These are phyloP conservation scores for Agrotis puta DNA, from an alignment of 2,888 invertebrate genomes.

Conservation along the genomic window DNA sequence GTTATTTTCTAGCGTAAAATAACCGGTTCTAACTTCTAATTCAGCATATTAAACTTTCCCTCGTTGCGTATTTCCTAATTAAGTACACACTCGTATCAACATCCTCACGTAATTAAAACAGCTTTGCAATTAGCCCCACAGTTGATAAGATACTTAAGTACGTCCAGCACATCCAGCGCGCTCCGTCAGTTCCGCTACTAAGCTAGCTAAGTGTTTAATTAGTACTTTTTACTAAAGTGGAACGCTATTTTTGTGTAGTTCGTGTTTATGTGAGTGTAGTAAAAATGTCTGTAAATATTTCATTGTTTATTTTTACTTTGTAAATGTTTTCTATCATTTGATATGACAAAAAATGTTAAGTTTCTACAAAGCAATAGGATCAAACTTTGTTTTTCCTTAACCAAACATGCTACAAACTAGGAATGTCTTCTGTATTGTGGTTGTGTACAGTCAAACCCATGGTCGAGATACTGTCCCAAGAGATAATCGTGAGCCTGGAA, in stretches of 20 bases:
- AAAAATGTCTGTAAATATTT: not conserved
- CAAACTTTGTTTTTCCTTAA: too few species aligned
- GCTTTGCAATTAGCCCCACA: conserved; percentile 2
- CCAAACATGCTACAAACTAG: too few species aligned
- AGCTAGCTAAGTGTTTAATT: not conserved
- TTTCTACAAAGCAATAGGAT: too few species aligned
- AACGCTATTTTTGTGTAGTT: not conserved
- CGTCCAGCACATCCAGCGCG: conserved; percentile 1
- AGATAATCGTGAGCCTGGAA: too few species aligned
- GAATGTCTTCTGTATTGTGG: too few species aligned
- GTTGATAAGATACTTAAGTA: conserved; percentile 1
- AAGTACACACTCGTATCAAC: not conserved
- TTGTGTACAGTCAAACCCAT: too few species aligned
- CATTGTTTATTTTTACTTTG: too few species aligned
- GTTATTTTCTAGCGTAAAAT: too few species aligned
- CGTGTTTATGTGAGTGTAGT: not conserved
- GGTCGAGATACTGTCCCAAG: too few species aligned
- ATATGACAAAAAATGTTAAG: too few species aligned
- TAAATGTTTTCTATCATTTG: too few species aligned
- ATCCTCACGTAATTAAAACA: not conserved
- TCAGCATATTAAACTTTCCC: not conserved
- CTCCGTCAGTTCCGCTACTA: conserved; percentile 4
- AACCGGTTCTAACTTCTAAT: too few species aligned
- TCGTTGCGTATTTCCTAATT: not conserved
- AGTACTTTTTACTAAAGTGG: not conserved